phyloP scores from a whole-genome alignment of 1,140 invertebrate species.

The Branchinecta lindahli region DNA sequence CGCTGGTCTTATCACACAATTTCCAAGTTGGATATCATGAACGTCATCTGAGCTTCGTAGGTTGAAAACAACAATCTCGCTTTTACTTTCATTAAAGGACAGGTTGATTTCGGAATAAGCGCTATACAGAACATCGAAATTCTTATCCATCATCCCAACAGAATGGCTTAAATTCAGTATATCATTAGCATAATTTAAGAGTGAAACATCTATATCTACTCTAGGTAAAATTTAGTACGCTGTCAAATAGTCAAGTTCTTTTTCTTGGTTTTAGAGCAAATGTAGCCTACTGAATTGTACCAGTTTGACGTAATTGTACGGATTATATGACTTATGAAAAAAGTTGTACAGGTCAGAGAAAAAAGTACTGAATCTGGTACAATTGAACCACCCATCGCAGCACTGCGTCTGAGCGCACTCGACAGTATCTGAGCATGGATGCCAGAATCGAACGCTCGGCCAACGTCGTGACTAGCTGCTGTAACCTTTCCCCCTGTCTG shows the following conservation, averaged over 20 bases:
- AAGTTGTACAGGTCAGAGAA: background rate
- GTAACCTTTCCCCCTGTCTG: constrained; percentile 4
- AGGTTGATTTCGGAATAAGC: constrained; percentile 5
- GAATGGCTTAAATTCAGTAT: constrained; percentile 5
- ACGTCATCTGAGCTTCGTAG: constrained; percentile 1
- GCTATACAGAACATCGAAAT: background rate
- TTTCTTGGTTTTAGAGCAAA: background rate
- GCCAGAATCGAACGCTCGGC: constrained; percentile 7
- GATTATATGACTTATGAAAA: no score
- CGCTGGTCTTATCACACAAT: constrained; percentile 4
- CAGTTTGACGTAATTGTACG: background rate
- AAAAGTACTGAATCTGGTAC: background rate
- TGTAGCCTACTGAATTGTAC: background rate
- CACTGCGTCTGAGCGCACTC: background rate
- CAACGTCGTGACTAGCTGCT: constrained; percentile 1
- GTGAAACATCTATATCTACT: background rate
- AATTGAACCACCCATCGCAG: background rate
- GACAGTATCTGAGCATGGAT: constrained; percentile 8
- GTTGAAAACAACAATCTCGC: constrained; percentile 8
- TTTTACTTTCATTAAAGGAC: constrained; percentile 9
- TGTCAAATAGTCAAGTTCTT: background rate
- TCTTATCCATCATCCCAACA: constrained; percentile 5
- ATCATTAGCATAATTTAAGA: constrained; percentile 6
- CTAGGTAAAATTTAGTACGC: background rate
- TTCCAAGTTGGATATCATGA: constrained; percentile 1